A percentile compares a stretch with the other conserved stretches of the same genome.
Evolutionary conservation across 2,113 vertebrate genomes (phyloP).

Genomic region (Nycticryphes semicollaris): DNA sequence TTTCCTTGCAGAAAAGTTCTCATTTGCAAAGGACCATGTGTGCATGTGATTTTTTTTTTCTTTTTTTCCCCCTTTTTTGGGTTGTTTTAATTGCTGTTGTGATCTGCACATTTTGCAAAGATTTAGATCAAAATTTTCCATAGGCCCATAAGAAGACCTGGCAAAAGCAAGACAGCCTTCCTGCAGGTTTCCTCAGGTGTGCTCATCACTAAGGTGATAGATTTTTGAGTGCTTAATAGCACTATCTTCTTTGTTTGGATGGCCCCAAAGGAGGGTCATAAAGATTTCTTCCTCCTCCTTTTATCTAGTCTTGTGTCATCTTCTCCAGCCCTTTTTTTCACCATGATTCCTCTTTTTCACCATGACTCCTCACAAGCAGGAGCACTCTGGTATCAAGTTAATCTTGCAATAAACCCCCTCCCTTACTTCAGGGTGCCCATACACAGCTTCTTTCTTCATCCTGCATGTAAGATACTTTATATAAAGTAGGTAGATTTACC

Average conservation of each 20-base stretch:
- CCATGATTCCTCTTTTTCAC: not conserved
- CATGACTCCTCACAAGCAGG: not conserved
- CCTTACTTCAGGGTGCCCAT: not conserved
- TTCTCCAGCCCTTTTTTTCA: not conserved
- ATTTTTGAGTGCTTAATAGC: not conserved
- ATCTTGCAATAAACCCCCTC: not conserved
- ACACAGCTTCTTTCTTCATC: not conserved
- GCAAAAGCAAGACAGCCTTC: not conserved
- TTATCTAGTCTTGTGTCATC: not conserved
- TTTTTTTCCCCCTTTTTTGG: not conserved
- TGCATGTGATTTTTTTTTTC: not conserved
- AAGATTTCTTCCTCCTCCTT: not conserved
- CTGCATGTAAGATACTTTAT: not conserved
- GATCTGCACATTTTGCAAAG: not conserved
- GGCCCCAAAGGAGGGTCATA: not conserved
- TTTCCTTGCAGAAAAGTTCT: slow-evolving; percentile 21
- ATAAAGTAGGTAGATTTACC: not conserved
- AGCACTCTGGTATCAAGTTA: not conserved
- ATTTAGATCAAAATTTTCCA: not conserved
- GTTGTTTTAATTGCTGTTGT: not conserved
- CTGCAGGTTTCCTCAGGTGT: not conserved
- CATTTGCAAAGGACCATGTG: slow-evolving; percentile 22
- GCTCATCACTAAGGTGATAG: not conserved
- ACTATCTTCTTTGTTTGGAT: not conserved
- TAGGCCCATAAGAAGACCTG: not conserved